These are phyloP conservation scores for Tenthredo livida DNA, from an alignment of 2,888 invertebrate species.

Conservation along the genomic window DNA sequence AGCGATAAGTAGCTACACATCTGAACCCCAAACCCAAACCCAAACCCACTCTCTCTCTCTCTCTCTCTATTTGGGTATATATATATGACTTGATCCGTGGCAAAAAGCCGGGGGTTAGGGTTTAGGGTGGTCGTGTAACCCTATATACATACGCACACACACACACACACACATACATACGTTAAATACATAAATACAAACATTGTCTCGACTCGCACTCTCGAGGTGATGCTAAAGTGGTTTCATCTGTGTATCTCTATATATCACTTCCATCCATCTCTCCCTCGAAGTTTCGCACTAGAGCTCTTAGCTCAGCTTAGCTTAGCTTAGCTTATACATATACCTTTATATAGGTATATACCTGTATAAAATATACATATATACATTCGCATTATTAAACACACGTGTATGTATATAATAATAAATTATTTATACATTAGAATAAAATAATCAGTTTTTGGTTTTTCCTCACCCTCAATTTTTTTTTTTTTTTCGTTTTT, in stretches of 20 bases:
- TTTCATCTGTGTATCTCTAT: constrained; percentile 2
- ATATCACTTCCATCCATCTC: neutral
- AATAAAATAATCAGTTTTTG: no score
- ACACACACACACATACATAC: neutral
- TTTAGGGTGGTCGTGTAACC: neutral
- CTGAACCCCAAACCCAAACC: neutral
- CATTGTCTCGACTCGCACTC: constrained; percentile 3
- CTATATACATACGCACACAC: neutral
- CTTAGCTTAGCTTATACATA: neutral
- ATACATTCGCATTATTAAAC: neutral
- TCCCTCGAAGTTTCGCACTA: neutral
- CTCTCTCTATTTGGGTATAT: neutral
- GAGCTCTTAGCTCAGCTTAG: neutral
- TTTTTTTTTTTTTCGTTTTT: no score
- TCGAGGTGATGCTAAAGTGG: constrained; percentile 3
- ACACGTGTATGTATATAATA: no score
- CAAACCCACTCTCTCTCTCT: neutral
- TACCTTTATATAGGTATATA: neutral
- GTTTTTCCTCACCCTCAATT: no score
- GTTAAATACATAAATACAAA: neutral
- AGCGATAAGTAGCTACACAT: constrained; percentile 2
- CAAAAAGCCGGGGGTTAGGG: constrained; percentile 20
- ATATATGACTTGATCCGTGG: constrained; percentile 15
- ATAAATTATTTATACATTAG: no score
- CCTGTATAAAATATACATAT: neutral